These are phyloP conservation scores for Dolomedes plantarius DNA, from an alignment of 2,888 invertebrate genomes.

Conservation along the genomic window DNA sequence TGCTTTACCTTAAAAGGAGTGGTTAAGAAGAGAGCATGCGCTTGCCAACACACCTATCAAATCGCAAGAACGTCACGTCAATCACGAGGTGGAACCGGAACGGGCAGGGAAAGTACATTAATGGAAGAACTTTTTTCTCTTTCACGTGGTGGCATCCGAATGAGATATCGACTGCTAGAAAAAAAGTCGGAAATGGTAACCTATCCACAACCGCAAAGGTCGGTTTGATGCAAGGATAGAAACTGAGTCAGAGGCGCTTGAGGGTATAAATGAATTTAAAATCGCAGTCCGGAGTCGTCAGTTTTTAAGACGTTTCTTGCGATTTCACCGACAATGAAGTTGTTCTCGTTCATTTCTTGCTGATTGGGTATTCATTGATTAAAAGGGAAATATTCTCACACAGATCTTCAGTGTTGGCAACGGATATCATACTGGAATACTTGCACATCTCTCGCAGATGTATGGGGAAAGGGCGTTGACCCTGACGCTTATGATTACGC, in stretches of 20 bases:
- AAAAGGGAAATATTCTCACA: too few relatives aligned
- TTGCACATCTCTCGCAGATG: too few relatives aligned
- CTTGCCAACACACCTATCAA: conserved; percentile 29
- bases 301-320: too few relatives aligned
- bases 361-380: too few relatives aligned
- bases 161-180: not conserved
- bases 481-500: too few relatives aligned
- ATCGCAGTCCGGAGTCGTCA: too few relatives aligned
- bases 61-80: conserved; percentile 39
- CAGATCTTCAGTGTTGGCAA: too few relatives aligned
- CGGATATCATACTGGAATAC: too few relatives aligned
- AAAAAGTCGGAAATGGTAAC: conserved; percentile 4
- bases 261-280: not conserved
- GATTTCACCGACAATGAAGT: too few relatives aligned
- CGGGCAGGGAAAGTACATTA: conserved; percentile 50
- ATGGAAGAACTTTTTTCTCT: not conserved
- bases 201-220: not conserved
- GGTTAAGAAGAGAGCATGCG: conserved; percentile 44
- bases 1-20: conserved; percentile 62
- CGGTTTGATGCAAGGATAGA: not conserved
- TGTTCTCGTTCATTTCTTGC: too few relatives aligned
- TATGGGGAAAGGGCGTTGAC: too few relatives aligned
- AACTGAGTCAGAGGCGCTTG: not conserved
- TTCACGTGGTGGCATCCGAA: not conserved
- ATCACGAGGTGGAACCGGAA: conserved; percentile 63